Conservation (phyloP, 2,797 vertebrate species). For the Perodicticus potto region DNA sequence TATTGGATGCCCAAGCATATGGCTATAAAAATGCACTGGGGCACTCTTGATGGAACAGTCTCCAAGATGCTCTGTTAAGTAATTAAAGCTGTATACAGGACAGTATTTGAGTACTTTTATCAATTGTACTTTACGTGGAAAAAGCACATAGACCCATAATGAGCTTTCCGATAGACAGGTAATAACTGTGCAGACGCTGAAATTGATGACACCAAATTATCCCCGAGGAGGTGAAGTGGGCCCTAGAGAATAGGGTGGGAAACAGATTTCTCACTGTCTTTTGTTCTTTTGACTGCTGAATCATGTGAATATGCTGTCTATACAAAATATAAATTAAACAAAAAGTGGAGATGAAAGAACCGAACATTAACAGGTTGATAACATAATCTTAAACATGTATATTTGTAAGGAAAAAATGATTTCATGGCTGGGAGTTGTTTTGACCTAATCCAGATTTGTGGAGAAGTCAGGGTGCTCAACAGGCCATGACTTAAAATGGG, state of each 20-base stretch:
- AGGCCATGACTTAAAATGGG: background rate
- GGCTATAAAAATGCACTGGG: background rate
- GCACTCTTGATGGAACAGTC: background rate
- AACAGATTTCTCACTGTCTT: background rate
- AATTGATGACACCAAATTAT: background rate
- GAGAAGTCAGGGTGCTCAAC: background rate
- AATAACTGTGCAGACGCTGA: background rate
- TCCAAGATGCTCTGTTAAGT: background rate
- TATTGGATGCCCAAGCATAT: background rate
- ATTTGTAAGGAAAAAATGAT: background rate
- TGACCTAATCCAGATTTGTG: background rate
- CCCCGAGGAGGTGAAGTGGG: background rate
- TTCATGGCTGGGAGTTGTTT: background rate
- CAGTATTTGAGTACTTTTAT: background rate
- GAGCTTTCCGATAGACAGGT: background rate
- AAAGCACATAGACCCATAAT: background rate
- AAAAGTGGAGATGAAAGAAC: background rate
- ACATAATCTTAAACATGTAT: background rate
- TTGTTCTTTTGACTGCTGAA: background rate
- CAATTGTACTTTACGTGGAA: background rate
- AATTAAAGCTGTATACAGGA: background rate
- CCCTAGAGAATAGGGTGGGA: background rate
- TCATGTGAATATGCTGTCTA: background rate
- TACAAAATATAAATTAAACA: constrained; percentile 34
- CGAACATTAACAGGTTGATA: background rate